These are phyloP conservation scores for Calameuta filiformis DNA, from an alignment of 2,888 invertebrate species.

Conservation along the genomic window DNA sequence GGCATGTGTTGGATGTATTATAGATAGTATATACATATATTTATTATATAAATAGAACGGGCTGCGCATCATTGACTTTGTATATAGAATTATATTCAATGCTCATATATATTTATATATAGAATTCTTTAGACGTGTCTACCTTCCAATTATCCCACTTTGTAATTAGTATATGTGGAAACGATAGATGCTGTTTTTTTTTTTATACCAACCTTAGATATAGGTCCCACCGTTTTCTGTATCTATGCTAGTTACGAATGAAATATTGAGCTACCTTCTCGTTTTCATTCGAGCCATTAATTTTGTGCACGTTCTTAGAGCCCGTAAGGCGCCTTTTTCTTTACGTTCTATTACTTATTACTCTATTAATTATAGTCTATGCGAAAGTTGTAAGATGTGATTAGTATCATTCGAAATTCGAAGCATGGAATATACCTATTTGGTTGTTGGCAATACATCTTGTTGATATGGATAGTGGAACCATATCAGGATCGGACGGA, in stretches of 20 bases:
- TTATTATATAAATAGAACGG: not conserved
- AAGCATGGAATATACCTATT: not conserved
- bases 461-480: not conserved
- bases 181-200: not conserved
- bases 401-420: not conserved
- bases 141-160: not conserved
- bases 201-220: not conserved
- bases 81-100: not conserved
- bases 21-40: not conserved
- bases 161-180: not conserved
- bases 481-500: not conserved
- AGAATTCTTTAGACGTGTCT: not conserved
- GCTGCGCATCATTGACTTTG: not conserved
- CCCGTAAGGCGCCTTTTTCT: not conserved
- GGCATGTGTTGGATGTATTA: slow-evolving; percentile 3
- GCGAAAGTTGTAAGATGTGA: not conserved
- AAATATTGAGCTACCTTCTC: not conserved
- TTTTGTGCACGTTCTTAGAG: not conserved
- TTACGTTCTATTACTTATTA: not conserved
- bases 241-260: not conserved
- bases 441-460: not conserved
- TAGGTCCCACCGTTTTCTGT: not conserved
- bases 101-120: not conserved
- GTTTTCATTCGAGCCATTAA: not conserved
- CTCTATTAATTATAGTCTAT: not conserved